These are phyloP conservation scores for Heliocidaris erythrogramma DNA, from an alignment of 35 echinoderm and acorn worm species.

Conservation along the genomic window DNA sequence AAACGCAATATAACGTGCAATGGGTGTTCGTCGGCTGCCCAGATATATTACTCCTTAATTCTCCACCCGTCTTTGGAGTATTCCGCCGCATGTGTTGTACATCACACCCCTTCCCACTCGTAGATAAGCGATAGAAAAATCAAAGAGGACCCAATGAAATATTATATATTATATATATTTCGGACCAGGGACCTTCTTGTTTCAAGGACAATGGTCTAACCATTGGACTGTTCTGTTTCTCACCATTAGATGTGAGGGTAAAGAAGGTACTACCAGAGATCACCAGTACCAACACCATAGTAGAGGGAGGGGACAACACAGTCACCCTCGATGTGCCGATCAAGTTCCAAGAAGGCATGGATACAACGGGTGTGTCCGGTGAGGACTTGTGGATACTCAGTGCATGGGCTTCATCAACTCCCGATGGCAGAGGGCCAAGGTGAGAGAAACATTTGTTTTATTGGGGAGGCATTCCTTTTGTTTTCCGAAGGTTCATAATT, in stretches of 20 bases:
- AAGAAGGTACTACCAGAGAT: constrained; percentile 56
- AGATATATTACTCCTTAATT: no score
- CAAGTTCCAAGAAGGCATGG: constrained; percentile 53
- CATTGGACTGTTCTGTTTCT: neutral
- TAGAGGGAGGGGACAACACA: constrained; percentile 34
- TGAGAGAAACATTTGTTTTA: neutral
- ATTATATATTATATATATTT: no score
- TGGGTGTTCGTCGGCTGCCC: no score
- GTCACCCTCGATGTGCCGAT: constrained; percentile 59
- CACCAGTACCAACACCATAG: constrained; percentile 41
- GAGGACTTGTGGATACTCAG: constrained; percentile 70
- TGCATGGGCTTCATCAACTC: constrained; percentile 52
- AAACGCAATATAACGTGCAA: no score
- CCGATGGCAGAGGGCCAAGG: constrained; percentile 45
- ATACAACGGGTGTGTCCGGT: constrained; percentile 65
- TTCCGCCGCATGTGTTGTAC: no score
- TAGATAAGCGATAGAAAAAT: no score
- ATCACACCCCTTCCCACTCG: no score
- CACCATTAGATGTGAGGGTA: constrained; percentile 46
- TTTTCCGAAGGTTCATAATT: neutral
- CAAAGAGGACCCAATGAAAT: no score
- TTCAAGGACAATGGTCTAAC: no score
- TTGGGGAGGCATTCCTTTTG: neutral
- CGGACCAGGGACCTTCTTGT: no score
- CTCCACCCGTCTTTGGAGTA: no score